Evolutionary conservation across 2,888 invertebrate genomes (phyloP).

Genomic region (Eilema caniola): DNA sequence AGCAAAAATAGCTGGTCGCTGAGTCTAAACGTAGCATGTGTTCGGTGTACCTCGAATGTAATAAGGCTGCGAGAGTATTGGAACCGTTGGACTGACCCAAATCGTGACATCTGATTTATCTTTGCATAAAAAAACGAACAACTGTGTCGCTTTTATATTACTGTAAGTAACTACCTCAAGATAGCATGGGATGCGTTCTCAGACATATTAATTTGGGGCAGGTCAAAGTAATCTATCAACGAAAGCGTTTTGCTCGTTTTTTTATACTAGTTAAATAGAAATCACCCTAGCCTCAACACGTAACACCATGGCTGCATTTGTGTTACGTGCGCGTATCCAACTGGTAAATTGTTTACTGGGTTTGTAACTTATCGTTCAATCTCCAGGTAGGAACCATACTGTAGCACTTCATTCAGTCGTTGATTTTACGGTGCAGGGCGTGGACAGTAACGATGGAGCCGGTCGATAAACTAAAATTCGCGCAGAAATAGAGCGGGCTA

Average conservation of each 20-base stretch:
- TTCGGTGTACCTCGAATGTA: neutral
- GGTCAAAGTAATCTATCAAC: slow-evolving; percentile 29
- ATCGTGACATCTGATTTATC: neutral
- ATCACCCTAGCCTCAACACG: neutral
- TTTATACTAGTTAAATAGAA: neutral
- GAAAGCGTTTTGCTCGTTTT: neutral
- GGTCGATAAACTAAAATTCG: slow-evolving; percentile 4
- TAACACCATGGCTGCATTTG: neutral
- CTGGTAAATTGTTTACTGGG: neutral
- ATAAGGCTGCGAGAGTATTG: neutral
- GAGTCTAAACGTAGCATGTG: neutral
- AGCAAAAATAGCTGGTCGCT: neutral
- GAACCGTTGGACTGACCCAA: slow-evolving; percentile 2
- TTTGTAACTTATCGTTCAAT: neutral
- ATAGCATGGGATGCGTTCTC: slow-evolving; percentile 11
- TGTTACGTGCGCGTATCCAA: neutral
- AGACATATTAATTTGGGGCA: slow-evolving; percentile 29
- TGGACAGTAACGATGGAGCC: neutral
- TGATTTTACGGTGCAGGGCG: slow-evolving; percentile 1
- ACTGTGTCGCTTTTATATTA: slow-evolving; percentile 8
- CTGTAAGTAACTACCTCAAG: slow-evolving; percentile 10
- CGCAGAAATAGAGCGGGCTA: neutral
- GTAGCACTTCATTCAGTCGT: neutral
- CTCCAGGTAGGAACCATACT: neutral
- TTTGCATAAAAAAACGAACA: slow-evolving; percentile 7